Evolutionary conservation across 2,797 vertebrate genomes (phyloP), one percentile per base, ranked within the genome.

Genomic region (Taenioides sp.): DNA sequence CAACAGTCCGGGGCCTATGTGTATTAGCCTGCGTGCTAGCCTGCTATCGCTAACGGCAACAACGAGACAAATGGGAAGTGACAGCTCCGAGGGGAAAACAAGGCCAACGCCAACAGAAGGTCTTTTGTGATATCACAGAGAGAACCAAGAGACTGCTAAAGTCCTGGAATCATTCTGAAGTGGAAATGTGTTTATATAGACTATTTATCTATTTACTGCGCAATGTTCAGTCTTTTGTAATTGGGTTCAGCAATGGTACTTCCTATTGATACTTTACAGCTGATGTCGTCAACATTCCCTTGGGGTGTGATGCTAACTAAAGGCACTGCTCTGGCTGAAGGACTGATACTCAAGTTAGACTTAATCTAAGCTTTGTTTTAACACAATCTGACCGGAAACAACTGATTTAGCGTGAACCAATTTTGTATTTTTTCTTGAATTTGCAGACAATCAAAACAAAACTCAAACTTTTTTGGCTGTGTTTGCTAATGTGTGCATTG

Each of bases 41-140:
- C 81, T 84, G 78, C 78, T 4, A 60, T 37, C 31, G 88, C 93
- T 85, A n/a, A 69, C 69, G 90, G 92, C 86, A 67, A 80, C 54
- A 83, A 43, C 75, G 66, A 79, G 76, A 50, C 78, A 90, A 93
- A 94, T 88, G 78, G 87, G 87, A 92, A 91, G 89, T 93, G 94
- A 94, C 93, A 93, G 89, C 87, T 89, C 79, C 84, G 84, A 87
- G 87, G 90, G 83, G 88, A 88, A 67, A 90, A 89, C 76, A 83
- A 84, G 80, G 85, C 74, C 90, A 85, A 87, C 88, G 92, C 84
- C 76, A 86, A 83, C 83, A 87, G 85, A 76, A 81, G 69, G 74
- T 75, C 79, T 65, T 80, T 76, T 89, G 78, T 81, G 62, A 59
- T 65, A 27, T 74, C 61, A 74, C 65, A 81, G 74, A 64, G 34